Evolutionary conservation across 2,797 vertebrate genomes (phyloP).

Genomic region (Chiroxiphia lanceolata): DNA sequence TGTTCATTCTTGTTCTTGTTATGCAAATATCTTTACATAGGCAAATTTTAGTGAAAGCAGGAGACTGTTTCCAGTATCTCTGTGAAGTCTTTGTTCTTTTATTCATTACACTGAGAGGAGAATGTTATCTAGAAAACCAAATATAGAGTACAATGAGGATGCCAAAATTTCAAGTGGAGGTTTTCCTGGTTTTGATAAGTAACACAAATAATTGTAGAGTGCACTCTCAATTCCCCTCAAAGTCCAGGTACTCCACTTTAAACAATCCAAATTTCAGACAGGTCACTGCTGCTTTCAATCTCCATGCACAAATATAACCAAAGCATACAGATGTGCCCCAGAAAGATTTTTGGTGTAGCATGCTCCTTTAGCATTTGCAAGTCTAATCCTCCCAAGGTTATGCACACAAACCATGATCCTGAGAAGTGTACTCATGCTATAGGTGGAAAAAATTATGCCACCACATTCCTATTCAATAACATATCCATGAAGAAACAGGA

Average conservation of each 20-base stretch:
- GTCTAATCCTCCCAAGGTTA: background rate
- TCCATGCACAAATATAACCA: background rate
- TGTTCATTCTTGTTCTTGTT: background rate
- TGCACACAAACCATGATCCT: background rate
- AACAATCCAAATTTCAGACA: background rate
- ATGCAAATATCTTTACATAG: background rate
- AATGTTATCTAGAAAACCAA: background rate
- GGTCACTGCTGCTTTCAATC: background rate
- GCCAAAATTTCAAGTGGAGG: background rate
- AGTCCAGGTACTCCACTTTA: background rate
- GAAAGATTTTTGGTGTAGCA: background rate
- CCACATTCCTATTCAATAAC: background rate
- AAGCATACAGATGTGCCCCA: background rate
- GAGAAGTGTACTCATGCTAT: background rate
- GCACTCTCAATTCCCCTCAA: background rate
- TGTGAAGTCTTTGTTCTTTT: background rate
- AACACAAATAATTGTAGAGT: background rate
- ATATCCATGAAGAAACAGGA: background rate
- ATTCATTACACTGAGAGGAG: background rate
- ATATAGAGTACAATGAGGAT: background rate
- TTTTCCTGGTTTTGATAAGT: background rate
- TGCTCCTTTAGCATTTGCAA: background rate
- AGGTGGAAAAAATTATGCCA: background rate
- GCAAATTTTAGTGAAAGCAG: background rate
- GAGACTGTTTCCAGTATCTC: background rate